These are phyloP conservation scores for Lithophane socia DNA, from an alignment of 2,888 invertebrate species.

Conservation along the genomic window DNA sequence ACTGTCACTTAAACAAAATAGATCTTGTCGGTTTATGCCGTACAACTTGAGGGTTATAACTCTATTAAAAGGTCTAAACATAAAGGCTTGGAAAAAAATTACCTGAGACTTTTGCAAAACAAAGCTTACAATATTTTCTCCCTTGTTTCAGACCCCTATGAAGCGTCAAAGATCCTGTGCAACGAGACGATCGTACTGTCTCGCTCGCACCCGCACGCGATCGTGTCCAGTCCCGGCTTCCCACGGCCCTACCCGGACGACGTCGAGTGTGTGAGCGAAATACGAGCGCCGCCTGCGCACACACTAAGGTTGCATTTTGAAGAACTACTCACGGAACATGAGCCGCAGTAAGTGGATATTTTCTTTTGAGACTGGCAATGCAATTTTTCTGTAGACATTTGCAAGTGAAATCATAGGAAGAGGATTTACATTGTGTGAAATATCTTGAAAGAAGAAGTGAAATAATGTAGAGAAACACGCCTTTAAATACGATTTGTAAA, in stretches of 20 bases:
- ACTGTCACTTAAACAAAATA: too few species aligned
- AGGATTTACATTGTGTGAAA: neutral
- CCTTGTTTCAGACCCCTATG: slow-evolving; percentile 84
- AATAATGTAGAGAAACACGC: too few species aligned
- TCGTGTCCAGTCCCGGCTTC: slow-evolving; percentile 95
- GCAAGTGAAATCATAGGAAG: too few species aligned
- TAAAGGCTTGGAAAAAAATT: neutral
- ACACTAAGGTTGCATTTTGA: slow-evolving; percentile 94
- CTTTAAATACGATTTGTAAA: too few species aligned
- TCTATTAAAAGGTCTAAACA: too few species aligned
- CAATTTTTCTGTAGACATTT: too few species aligned
- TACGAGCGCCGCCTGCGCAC: slow-evolving; percentile 93
- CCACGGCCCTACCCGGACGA: slow-evolving; percentile 95
- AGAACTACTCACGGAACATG: slow-evolving; percentile 94
- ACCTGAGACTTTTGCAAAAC: neutral
- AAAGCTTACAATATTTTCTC: neutral
- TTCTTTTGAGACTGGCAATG: too few species aligned
- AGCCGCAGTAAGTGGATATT: slow-evolving; percentile 92
- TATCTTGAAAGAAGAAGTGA: neutral
- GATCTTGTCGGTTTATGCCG: too few species aligned
- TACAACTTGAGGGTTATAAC: too few species aligned
- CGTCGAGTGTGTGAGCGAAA: slow-evolving; percentile 93
- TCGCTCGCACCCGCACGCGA: slow-evolving; percentile 92
- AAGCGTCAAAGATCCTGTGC: slow-evolving; percentile 88
- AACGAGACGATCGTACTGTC: slow-evolving; percentile 93